Evolutionary conservation across 2,797 vertebrate species (phyloP).

Genomic region (Halcyon smyrnensis): DNA sequence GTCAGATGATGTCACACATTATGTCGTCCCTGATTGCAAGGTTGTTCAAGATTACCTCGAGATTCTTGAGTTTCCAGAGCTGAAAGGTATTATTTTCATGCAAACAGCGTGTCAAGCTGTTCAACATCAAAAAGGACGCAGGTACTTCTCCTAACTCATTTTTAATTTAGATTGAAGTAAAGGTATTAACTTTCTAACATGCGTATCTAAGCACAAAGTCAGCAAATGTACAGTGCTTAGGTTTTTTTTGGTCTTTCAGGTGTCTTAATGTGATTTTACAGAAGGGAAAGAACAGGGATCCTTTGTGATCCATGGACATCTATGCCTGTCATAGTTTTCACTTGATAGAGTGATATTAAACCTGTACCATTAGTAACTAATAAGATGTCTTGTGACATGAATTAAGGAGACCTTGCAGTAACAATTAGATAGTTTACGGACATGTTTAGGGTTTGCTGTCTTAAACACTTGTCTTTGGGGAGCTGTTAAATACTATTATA

Average conservation of each 20-base stretch:
- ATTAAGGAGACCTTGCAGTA: background rate
- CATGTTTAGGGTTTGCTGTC: background rate
- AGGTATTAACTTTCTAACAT: background rate
- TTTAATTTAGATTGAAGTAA: background rate
- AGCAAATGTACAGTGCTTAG: background rate
- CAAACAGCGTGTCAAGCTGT: constrained; percentile 92
- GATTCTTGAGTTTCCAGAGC: constrained; percentile 90
- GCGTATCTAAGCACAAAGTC: background rate
- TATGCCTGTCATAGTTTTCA: constrained; percentile 16
- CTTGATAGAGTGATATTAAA: background rate
- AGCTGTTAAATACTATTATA: background rate
- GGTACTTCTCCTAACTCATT: constrained; percentile 75
- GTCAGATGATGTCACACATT: constrained; percentile 89
- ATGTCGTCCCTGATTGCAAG: constrained; percentile 90
- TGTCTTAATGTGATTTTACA: background rate
- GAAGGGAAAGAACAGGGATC: background rate
- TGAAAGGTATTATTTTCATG: constrained; percentile 91
- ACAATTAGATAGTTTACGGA: background rate
- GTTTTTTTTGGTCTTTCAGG: background rate
- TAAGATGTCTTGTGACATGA: background rate
- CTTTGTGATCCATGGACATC: background rate
- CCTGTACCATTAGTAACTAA: background rate
- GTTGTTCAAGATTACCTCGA: constrained; percentile 92
- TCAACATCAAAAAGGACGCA: constrained; percentile 91
- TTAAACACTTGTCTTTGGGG: background rate